Conservation (phyloP, 2,888 invertebrate genomes). For the Nebria salina region DNA sequence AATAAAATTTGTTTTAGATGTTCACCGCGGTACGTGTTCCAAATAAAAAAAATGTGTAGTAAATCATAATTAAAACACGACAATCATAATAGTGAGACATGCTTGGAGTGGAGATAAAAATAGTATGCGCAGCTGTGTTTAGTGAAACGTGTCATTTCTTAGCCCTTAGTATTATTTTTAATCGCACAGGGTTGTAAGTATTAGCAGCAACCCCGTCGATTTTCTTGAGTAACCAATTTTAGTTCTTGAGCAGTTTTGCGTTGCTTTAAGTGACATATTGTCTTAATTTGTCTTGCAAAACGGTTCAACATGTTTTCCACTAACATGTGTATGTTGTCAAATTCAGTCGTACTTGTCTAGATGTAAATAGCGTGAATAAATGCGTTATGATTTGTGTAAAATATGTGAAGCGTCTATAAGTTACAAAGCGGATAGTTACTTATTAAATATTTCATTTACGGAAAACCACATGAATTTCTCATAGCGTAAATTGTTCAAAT, state of each 20-base stretch:
- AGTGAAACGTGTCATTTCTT: not conserved
- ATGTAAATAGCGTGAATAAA: not conserved
- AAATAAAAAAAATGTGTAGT: constrained; percentile 27
- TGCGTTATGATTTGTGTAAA: not conserved
- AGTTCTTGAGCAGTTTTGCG: too few species aligned
- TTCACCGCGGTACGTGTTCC: constrained; percentile 23
- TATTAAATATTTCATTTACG: too few species aligned
- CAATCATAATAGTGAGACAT: constrained; percentile 29
- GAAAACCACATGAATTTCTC: too few species aligned
- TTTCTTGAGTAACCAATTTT: too few species aligned
- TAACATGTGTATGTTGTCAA: not conserved
- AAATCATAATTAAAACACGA: constrained; percentile 37
- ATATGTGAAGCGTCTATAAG: not conserved
- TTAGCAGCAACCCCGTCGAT: too few species aligned
- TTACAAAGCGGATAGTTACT: too few species aligned
- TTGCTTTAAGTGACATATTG: too few species aligned
- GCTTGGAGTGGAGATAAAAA: constrained; percentile 17
- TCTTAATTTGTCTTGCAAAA: not conserved
- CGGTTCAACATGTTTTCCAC: not conserved
- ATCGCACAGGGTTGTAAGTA: not conserved
- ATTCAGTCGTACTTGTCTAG: not conserved
- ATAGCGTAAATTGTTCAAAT: too few species aligned
- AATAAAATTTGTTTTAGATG: not conserved
- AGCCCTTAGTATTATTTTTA: not conserved
- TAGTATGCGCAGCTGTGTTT: constrained; percentile 21